These are phyloP conservation scores for Temnothorax curvispinosus DNA, from an alignment of 1,140 invertebrate genomes.

Conservation along the genomic window DNA sequence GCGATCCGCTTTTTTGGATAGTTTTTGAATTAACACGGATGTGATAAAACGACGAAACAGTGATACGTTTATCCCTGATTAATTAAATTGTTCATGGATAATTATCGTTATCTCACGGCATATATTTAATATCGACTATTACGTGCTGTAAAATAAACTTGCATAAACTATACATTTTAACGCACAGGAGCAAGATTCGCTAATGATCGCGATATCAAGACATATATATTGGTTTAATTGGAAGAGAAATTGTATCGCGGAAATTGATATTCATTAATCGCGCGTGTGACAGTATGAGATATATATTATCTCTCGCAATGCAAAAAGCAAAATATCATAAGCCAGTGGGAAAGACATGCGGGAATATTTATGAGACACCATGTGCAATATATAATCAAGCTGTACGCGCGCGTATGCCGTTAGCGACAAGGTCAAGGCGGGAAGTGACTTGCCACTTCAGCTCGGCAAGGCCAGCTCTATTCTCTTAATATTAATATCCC, in stretches of 20 bases:
- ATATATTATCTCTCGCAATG: background rate
- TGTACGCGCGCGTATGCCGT: constrained; percentile 31
- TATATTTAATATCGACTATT: constrained; percentile 26
- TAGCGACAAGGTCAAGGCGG: constrained; percentile 51
- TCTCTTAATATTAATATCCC: constrained; percentile 60
- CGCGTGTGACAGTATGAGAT: background rate
- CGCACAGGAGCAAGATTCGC: constrained; percentile 2
- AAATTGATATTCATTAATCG: constrained; percentile 9
- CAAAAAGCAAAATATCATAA: background rate
- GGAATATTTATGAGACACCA: background rate
- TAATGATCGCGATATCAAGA: constrained; percentile 55
- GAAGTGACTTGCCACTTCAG: constrained; percentile 45
- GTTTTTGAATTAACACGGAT: background rate
- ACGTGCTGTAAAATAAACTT: background rate
- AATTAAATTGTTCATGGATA: constrained; percentile 32
- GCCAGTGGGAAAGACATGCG: background rate
- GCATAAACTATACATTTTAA: constrained; percentile 42
- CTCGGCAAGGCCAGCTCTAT: constrained; percentile 2
- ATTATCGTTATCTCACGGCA: constrained; percentile 50
- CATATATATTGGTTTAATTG: background rate
- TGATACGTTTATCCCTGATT: background rate
- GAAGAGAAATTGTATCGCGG: background rate
- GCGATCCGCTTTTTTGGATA: no score
- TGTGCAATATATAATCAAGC: constrained; percentile 15
- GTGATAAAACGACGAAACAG: background rate